phyloP scores from a whole-genome alignment of 2,888 invertebrate species.

The Pseudococcus longispinus region DNA sequence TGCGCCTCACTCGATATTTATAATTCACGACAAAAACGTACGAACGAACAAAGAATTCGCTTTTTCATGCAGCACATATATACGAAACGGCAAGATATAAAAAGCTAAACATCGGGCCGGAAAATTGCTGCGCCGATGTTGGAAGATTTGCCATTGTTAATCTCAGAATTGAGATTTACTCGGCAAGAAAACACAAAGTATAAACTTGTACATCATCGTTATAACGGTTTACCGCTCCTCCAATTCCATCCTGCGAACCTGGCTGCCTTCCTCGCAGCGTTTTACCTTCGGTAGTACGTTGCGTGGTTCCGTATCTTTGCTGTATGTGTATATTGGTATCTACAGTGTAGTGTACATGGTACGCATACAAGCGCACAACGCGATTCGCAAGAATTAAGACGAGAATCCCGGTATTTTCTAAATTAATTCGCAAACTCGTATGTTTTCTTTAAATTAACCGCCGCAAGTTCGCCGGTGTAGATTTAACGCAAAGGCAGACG shows the following conservation, averaged over 20 bases:
- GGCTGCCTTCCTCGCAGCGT: background rate
- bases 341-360: background rate
- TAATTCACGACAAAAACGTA: background rate
- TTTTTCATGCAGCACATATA: background rate
- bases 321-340: background rate
- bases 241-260: background rate
- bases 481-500: background rate
- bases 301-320: background rate
- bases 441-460: constrained; percentile 34
- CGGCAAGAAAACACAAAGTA: constrained; percentile 15
- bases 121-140: background rate
- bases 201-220: constrained; percentile 38
- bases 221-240: background rate
- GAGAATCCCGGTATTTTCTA: background rate
- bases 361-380: background rate
- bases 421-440: constrained; percentile 15
- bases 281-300: background rate
- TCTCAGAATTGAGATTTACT: constrained; percentile 30
- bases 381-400: background rate
- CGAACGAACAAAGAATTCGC: background rate
- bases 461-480: background rate
- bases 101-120: constrained; percentile 24
- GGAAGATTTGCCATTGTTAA: constrained; percentile 19
- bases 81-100: background rate
- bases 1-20: background rate